phyloP scores from a whole-genome alignment of 2,888 invertebrate species.

The Ellobium chinense region DNA sequence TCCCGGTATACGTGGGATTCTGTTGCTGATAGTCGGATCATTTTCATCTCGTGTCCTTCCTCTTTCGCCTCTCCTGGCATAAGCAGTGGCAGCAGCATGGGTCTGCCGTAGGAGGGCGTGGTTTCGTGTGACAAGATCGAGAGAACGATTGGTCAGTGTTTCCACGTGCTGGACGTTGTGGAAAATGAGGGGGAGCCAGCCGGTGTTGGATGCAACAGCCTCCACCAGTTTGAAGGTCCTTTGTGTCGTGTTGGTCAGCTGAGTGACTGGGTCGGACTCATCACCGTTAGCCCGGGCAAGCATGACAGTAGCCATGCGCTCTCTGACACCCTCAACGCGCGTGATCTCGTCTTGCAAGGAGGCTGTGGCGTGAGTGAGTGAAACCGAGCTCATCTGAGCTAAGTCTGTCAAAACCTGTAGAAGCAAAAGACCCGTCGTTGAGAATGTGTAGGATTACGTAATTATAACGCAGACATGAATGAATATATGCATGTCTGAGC shows the following conservation, averaged over 20 bases:
- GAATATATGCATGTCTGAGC: no score
- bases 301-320: neutral
- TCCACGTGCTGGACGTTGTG: conserved; percentile 64
- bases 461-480: no score
- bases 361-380: conserved; percentile 55
- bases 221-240: conserved; percentile 62
- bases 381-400: conserved; percentile 60
- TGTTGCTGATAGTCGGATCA: conserved; percentile 13
- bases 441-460: no score
- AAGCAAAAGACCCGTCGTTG: no score
- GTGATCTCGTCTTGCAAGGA: conserved; percentile 60
- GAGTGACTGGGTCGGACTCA: conserved; percentile 47
- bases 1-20: neutral
- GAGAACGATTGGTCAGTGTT: conserved; percentile 61
- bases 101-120: neutral
- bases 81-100: neutral
- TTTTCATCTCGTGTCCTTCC: neutral
- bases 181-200: conserved; percentile 70
- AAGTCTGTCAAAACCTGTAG: conserved; percentile 63
- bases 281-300: neutral
- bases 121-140: conserved; percentile 39
- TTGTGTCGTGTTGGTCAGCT: conserved; percentile 62
- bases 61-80: neutral
- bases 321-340: conserved; percentile 54
- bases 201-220: conserved; percentile 66